Evolutionary conservation across 2,797 vertebrate genomes (phyloP), one percentile per base, ranked within the genome.

Genomic region (Vespertilio murinus): DNA sequence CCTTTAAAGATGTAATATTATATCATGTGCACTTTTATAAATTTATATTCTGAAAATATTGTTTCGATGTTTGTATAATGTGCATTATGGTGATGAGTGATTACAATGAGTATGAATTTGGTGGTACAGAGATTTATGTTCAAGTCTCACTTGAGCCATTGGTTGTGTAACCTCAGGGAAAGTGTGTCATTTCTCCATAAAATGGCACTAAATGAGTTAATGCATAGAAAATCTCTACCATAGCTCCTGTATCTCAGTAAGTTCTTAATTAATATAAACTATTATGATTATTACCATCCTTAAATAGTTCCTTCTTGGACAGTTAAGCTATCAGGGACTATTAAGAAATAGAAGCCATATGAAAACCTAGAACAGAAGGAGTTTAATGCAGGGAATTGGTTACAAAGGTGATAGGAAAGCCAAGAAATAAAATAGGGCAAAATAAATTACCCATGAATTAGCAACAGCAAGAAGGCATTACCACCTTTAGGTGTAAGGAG

Each of bases 231-330:
- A 64, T 70, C 30, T 18, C 49, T 40, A 89, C 35, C 35, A 42
- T 25, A 81, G 23, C 38, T 8, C 28, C 52, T 90, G 16, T 35
- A 56, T 81, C 45, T 75, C 70, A 35, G 74, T 65, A 52, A 47
- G 42, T 61, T 91, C 49, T 45, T 85, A 73, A 92, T 80, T 73
- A 71, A 88, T 81, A 75, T 64, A 79, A 91, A 64, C 30, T 23
- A 74, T 33, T 88, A 42, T 54, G 33, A 88, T 80, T 52, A 42
- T 73, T 74, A 61, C 79, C 38, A 64, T 77, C 30, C 59, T 84
- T 52, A 75, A 49, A 17, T 22, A 45, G 64, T 77, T 77, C 16
- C n/a, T 16, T 73, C 42, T 52, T 45, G 22, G 33, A 35, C 12
- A 64, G 64, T 84, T 70, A 77, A 83, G 42, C 70, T 84, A 73